These are phyloP conservation scores for Augochlora pura DNA, from an alignment of 1,140 invertebrate species.

Conservation along the genomic window DNA sequence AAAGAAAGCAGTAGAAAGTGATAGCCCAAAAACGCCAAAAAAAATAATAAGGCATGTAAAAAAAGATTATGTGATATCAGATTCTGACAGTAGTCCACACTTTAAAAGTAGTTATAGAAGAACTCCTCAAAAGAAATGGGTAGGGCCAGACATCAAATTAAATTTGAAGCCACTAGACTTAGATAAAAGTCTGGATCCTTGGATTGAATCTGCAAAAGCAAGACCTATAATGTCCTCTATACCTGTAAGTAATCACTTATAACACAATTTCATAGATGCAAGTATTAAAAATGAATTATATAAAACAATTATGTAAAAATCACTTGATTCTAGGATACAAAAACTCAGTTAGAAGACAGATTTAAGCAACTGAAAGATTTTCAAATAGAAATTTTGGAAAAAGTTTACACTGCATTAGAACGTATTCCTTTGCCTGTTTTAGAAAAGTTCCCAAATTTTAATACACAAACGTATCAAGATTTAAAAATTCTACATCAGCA, in stretches of 20 bases:
- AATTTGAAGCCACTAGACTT: slow-evolving; percentile 64
- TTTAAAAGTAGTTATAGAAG: slow-evolving; percentile 25
- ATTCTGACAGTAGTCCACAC: slow-evolving; percentile 52
- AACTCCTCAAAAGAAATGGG: slow-evolving; percentile 41
- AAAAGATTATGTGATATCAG: slow-evolving; percentile 40
- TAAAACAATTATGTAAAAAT: slow-evolving; percentile 1
- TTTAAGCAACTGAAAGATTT: slow-evolving; percentile 63
- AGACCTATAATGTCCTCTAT: slow-evolving; percentile 51
- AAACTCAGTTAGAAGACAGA: slow-evolving; percentile 61
- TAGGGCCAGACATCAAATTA: slow-evolving; percentile 57
- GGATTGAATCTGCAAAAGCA: slow-evolving; percentile 60
- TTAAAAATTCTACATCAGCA: slow-evolving; percentile 71
- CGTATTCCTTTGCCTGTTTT: slow-evolving; percentile 71
- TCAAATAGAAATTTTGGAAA: slow-evolving; percentile 70
- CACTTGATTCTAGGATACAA: slow-evolving; percentile 54
- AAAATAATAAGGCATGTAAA: not conserved
- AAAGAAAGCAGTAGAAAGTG: not conserved
- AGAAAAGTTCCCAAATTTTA: slow-evolving; percentile 71
- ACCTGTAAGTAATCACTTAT: slow-evolving; percentile 53
- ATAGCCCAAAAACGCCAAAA: not conserved
- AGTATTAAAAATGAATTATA: not conserved
- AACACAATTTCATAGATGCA: not conserved
- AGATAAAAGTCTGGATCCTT: slow-evolving; percentile 60
- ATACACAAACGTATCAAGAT: slow-evolving; percentile 59
- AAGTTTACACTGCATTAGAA: slow-evolving; percentile 64